Evolutionary conservation across 2,113 vertebrate species (phyloP).

Genomic region (Shinisaurus crocodilurus): DNA sequence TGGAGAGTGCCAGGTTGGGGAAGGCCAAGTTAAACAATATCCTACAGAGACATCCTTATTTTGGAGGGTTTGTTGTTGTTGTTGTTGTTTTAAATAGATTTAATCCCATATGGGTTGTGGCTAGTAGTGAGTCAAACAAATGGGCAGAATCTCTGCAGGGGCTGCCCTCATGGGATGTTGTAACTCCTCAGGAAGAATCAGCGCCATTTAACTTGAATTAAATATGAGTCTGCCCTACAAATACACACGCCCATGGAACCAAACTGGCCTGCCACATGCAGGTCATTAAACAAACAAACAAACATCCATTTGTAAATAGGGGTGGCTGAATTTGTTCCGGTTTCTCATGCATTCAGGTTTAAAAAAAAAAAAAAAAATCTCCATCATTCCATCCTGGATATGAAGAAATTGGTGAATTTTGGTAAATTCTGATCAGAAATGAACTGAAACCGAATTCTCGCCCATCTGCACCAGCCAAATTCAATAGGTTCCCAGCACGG

Average conservation of each 20-base stretch:
- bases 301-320: not conserved
- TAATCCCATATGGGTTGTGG: not conserved
- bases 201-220: not conserved
- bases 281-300: no score
- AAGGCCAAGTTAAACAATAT: not conserved
- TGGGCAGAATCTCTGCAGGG: not conserved
- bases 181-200: not conserved
- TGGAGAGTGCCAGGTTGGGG: no score
- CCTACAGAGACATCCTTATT: not conserved
- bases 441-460: no score
- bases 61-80: no score
- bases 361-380: no score
- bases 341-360: no score
- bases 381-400: no score
- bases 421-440: no score
- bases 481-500: no score
- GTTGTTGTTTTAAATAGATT: not conserved
- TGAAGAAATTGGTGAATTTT: no score
- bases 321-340: no score
- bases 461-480: no score
- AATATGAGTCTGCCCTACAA: not conserved
- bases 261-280: not conserved
- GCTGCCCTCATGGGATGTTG: not conserved
- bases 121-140: not conserved
- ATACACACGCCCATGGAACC: not conserved